A percentile compares a stretch with the other conserved stretches of the same genome.
Conservation (phyloP, 2,797 vertebrate genomes). For the Aphelocoma californica region DNA sequence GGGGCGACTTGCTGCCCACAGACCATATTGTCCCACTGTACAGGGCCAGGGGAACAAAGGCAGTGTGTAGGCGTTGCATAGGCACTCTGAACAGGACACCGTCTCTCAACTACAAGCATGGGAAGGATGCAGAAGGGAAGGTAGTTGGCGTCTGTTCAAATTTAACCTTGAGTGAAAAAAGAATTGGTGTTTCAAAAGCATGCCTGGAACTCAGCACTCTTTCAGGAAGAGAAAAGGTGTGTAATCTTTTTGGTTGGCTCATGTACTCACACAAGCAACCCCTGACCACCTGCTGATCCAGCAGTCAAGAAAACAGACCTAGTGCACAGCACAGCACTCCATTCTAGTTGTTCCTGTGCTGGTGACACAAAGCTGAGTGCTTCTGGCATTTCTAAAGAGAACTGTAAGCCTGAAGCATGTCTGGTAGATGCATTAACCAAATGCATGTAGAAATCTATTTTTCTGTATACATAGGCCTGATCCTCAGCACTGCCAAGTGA, state of each 20-base stretch:
- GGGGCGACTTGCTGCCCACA: background rate
- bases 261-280: fast-evolving
- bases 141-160: background rate
- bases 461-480: background rate
- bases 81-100: background rate
- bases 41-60: fast-evolving
- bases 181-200: background rate
- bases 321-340: background rate
- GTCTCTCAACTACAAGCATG: fast-evolving
- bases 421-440: background rate
- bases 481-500: background rate
- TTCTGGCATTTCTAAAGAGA: background rate
- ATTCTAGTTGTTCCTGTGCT: fast-evolving
- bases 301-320: background rate
- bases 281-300: fast-evolving
- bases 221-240: background rate
- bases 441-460: background rate
- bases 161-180: background rate
- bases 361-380: background rate
- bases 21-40: background rate
- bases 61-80: fast-evolving
- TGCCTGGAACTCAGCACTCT: background rate
- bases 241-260: fast-evolving
- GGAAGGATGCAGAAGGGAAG: background rate
- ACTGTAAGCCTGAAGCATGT: fast-evolving